These are phyloP conservation scores for Haliclona indistincta DNA, from an alignment of 37 sponge, comb jelly and placozoan species.

Conservation along the genomic window DNA sequence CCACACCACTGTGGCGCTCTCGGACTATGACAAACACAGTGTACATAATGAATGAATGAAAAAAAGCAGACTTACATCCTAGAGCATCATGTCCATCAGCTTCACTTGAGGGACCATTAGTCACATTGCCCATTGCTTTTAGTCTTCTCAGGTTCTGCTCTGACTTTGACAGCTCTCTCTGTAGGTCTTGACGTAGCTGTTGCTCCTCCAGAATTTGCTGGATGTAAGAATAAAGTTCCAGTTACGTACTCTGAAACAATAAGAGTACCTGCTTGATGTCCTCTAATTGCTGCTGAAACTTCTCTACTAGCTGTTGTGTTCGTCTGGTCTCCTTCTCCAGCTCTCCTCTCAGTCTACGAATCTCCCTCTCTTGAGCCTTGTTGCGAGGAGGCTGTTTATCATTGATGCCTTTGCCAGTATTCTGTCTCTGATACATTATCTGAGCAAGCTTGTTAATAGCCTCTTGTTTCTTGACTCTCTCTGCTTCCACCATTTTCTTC, in stretches of 20 bases:
- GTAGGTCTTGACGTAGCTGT: slow-evolving; percentile 69
- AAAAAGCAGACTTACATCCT: neutral
- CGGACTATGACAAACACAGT: neutral
- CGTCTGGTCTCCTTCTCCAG: slow-evolving; percentile 55
- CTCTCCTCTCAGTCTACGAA: slow-evolving; percentile 58
- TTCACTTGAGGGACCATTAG: slow-evolving; percentile 45
- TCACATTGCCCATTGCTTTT: slow-evolving; percentile 4
- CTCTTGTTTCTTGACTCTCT: slow-evolving; percentile 62
- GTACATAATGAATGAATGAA: slow-evolving; percentile 19
- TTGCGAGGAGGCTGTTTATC: slow-evolving; percentile 12
- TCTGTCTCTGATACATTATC: slow-evolving; percentile 10
- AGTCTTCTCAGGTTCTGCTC: slow-evolving; percentile 66
- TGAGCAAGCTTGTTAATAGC: slow-evolving; percentile 71
- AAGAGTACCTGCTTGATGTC: slow-evolving; percentile 65
- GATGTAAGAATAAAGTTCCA: too few species aligned
- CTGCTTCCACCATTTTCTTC: slow-evolving; percentile 45
- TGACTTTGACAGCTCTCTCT: slow-evolving; percentile 58
- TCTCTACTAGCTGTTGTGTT: slow-evolving; percentile 40
- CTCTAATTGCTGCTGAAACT: slow-evolving; percentile 62
- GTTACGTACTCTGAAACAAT: too few species aligned
- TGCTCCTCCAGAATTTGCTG: slow-evolving; percentile 78
- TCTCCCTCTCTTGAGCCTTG: slow-evolving; percentile 64
- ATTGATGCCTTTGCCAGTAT: too few species aligned
- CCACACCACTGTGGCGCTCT: slow-evolving; percentile 52
- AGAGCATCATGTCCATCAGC: neutral